phyloP scores from a whole-genome alignment of 2,113 vertebrate species.

The Tetrao urogallus region DNA sequence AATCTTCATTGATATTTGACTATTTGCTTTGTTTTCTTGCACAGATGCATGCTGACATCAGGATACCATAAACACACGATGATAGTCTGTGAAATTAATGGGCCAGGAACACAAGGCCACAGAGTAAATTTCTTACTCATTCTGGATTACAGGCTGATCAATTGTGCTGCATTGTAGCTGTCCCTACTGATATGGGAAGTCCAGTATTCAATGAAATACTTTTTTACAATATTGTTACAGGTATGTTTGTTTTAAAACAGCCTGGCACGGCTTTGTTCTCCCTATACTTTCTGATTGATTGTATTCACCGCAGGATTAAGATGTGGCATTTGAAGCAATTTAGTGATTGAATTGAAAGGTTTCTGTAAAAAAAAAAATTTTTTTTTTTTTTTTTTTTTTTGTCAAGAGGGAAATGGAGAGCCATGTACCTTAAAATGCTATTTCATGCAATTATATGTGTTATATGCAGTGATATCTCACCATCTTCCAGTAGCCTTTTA shows the following conservation, averaged over 20 bases:
- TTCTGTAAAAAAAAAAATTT: not conserved
- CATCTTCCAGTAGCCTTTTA: not conserved
- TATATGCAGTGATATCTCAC: not conserved
- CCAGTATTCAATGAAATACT: conserved; percentile 3
- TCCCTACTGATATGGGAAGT: not conserved
- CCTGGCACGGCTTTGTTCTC: not conserved
- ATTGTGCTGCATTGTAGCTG: not conserved
- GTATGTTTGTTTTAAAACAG: not conserved
- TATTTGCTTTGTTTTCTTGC: conserved; percentile 37
- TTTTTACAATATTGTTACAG: not conserved
- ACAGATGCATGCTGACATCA: conserved; percentile 48
- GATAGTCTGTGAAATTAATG: conserved; percentile 48
- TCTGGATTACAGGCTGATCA: conserved; percentile 43
- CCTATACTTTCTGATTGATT: not conserved
- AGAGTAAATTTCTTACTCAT: conserved; percentile 29
- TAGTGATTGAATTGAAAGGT: not conserved
- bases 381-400: not conserved
- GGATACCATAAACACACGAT: conserved; percentile 54
- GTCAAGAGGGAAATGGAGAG: not conserved
- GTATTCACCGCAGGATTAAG: conserved; percentile 10
- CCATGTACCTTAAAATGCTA: not conserved
- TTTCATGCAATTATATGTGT: not conserved
- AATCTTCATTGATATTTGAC: conserved; percentile 15
- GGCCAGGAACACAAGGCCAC: not conserved
- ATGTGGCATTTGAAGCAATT: not conserved